Evolutionary conservation across 53 echinoderm and acorn worm species (phyloP), one percentile per base, ranked within the genome.

Genomic region (Pentamera pediparva): DNA sequence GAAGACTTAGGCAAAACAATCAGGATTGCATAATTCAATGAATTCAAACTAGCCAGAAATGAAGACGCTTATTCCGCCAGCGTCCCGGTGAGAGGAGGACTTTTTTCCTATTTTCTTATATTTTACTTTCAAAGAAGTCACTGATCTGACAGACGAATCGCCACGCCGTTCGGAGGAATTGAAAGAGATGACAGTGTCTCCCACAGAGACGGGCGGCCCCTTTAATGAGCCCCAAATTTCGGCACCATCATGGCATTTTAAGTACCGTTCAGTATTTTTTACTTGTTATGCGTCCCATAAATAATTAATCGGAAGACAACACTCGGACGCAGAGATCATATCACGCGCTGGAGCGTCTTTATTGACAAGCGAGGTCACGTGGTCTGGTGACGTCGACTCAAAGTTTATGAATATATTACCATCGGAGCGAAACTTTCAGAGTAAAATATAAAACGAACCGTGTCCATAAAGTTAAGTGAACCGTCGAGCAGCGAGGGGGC

Each of bases 231-330:
- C 67, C 45, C 67, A 25, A 41, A 5, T 67, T 32, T 27, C 41
- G 67, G 26, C 39, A 22, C 67, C 45, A 41, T 43, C 47, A 15
- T 67, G 67, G 67, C 67, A 67, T 67, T 45, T 67, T 22, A 47
- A 43, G 67, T 40, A 67, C 6, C 24, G 45, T 43, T 40, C 41
- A 67, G 67, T 67, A 67, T 43, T 67, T 67, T 67, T 43, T 67
- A 22, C 40, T 67, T 67, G 40, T 31, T 45, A 38, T 26, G 13
- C 43, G n/a, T n/a, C n/a, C 30, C 20, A 67, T 67, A 18, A 39
- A 67, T 67, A 40, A 40, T 67, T 67, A 41, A 67, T 67, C n/a
- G 67, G 45, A 20, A 67, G 30, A 67, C 67, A 22, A 39, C 45
- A 43, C 67, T 40, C 67, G 37, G 31, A 67, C 41, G 67, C 28